Percentiles rank a stretch among this genome's conserved stretches.
Conservation (phyloP, 2,888 invertebrate species). For the Prosopocoilus inquinatus region DNA sequence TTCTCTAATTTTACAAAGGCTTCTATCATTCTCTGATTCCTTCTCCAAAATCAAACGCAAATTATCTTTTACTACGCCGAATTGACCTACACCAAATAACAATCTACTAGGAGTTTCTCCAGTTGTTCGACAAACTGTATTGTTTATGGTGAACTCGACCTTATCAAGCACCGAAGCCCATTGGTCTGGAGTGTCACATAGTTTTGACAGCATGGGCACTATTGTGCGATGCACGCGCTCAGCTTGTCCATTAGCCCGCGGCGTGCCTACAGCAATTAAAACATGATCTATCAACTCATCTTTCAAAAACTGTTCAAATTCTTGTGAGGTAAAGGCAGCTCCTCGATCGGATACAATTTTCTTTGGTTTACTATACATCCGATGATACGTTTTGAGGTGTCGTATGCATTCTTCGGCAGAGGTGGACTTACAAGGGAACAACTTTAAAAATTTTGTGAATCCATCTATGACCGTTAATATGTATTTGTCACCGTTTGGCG, state of each 20-base stretch:
- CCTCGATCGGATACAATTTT: conserved; percentile 33
- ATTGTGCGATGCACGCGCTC: conserved; percentile 30
- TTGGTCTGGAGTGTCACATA: conserved; percentile 4
- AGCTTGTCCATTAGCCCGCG: conserved; percentile 37
- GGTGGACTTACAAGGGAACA: conserved; percentile 28
- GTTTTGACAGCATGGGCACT: conserved; percentile 32
- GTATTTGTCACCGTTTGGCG: conserved; percentile 1
- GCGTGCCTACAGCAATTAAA: conserved; percentile 32
- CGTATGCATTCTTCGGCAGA: conserved; percentile 22
- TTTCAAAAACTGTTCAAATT: conserved; percentile 29
- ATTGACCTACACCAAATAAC: conserved; percentile 34
- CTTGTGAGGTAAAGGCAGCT: conserved; percentile 30
- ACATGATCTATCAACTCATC: conserved; percentile 27
- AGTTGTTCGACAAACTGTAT: conserved; percentile 24
- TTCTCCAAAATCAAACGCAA: conserved; percentile 11
- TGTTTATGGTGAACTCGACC: conserved; percentile 8
- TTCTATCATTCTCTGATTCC: conserved; percentile 16
- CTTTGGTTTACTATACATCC: conserved; percentile 26
- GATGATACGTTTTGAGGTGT: conserved; percentile 27
- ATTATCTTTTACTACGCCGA: conserved; percentile 23
- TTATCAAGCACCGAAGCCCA: conserved; percentile 1
- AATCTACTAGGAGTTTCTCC: conserved; percentile 31
- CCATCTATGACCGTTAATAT: conserved; percentile 30
- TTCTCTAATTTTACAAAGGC: conserved; percentile 22
- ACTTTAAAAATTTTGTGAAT: conserved; percentile 33